Percentiles rank a stretch among this genome's conserved stretches.
phyloP scores from a whole-genome alignment of 1,140 invertebrate genomes.

The Wiebesia pumilae region DNA sequence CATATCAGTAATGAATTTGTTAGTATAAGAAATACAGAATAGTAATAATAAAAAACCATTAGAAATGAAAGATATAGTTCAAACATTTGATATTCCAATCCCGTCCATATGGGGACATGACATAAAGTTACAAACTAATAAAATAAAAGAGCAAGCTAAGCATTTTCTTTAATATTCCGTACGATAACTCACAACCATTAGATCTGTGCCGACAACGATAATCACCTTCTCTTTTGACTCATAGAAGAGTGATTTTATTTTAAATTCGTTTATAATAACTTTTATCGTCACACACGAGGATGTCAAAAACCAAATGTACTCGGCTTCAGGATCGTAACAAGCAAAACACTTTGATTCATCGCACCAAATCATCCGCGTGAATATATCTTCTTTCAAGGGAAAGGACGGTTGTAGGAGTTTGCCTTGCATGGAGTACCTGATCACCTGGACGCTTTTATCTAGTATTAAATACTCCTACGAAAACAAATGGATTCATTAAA shows the following conservation, averaged over 20 bases:
- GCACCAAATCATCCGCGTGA: conserved; percentile 27
- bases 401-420: conserved; percentile 2
- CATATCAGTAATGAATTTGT: too few species aligned
- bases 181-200: conserved; percentile 16
- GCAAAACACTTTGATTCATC: not conserved
- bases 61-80: not conserved
- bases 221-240: conserved; percentile 4
- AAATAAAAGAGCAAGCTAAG: not conserved
- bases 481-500: too few species aligned
- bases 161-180: not conserved
- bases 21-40: not conserved
- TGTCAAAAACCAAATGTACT: not conserved
- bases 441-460: not conserved
- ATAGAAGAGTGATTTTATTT: not conserved
- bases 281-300: not conserved
- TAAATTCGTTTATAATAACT: not conserved
- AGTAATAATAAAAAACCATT: not conserved
- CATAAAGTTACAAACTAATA: too few species aligned
- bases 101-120: not conserved
- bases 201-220: not conserved
- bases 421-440: conserved; percentile 37
- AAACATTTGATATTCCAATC: too few species aligned
- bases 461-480: conserved; percentile 30
- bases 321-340: not conserved
- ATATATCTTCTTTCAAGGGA: not conserved